A percentile compares a stretch with the other conserved stretches of the same genome.
phyloP scores from a whole-genome alignment of 2,797 vertebrate genomes.

The Taeniopygia guttata region DNA sequence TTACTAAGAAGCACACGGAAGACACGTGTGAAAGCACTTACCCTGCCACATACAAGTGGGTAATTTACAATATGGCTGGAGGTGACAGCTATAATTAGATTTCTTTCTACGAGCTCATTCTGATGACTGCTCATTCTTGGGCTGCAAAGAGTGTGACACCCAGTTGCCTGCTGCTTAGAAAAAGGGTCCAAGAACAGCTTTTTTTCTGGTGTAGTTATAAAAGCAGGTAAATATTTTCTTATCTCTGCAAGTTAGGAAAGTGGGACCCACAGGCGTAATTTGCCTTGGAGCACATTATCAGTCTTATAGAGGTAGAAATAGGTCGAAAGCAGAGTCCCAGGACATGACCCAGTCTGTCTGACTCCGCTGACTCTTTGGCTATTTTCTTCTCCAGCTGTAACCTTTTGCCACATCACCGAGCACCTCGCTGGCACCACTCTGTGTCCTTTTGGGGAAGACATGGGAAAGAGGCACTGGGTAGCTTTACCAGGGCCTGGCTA shows the following conservation, averaged over 20 bases:
- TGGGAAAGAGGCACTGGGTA: not conserved
- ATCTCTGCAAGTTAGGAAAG: not conserved
- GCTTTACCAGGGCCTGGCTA: not conserved
- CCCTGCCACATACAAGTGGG: not conserved
- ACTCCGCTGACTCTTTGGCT: not conserved
- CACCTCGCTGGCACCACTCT: accelerated
- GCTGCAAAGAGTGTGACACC: not conserved
- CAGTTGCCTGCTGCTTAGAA: not conserved
- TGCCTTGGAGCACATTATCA: not conserved
- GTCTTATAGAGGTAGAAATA: not conserved
- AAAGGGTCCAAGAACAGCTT: not conserved
- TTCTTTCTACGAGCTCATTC: not conserved
- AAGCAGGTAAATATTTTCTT: not conserved
- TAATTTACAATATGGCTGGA: not conserved
- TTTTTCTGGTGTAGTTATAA: not conserved
- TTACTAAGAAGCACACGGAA: not conserved
- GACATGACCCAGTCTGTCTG: not conserved
- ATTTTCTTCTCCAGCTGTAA: not conserved
- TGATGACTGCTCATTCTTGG: not conserved
- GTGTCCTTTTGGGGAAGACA: not conserved
- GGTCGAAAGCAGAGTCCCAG: not conserved
- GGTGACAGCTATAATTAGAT: constrained; percentile 31
- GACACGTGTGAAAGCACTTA: constrained; percentile 8
- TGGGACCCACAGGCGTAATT: not conserved
- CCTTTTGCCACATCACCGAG: not conserved